A percentile compares a stretch with the other conserved stretches of the same genome.
Evolutionary conservation across 2,888 invertebrate species (phyloP).

Genomic region (Trachelus stipa): DNA sequence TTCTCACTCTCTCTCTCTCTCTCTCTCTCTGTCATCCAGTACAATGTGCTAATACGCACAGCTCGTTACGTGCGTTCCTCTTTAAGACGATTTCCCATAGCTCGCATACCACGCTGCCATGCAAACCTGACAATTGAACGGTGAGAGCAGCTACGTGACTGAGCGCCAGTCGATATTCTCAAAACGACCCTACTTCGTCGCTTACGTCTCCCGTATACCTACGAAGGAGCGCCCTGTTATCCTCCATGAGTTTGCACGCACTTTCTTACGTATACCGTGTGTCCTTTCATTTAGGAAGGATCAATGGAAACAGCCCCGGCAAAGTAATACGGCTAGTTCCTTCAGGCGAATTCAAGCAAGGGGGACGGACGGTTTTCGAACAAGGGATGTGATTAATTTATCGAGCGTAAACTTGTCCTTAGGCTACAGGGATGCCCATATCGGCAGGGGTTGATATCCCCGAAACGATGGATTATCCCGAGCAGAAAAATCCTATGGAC

Average conservation of each 20-base stretch:
- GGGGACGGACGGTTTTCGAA: conserved; percentile 20
- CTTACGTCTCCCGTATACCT: background rate
- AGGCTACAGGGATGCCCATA: background rate
- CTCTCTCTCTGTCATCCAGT: background rate
- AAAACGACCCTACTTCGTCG: background rate
- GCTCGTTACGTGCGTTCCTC: background rate
- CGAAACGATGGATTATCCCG: background rate
- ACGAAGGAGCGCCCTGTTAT: background rate
- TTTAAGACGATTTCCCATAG: background rate
- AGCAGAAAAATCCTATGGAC: background rate
- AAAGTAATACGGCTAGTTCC: conserved; percentile 1
- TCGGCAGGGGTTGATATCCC: background rate
- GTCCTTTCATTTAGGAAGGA: background rate
- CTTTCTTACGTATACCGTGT: background rate
- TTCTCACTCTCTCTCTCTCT: too few species aligned
- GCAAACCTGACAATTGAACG: background rate
- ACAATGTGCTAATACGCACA: background rate
- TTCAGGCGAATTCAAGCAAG: conserved; percentile 22
- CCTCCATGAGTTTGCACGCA: background rate
- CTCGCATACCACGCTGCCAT: background rate
- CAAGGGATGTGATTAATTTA: conserved; percentile 55
- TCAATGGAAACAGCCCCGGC: background rate
- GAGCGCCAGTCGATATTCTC: background rate
- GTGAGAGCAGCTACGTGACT: background rate
- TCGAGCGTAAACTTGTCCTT: conserved; percentile 34